Conservation (phyloP, 1,140 invertebrate species). For the Zaprionus capensis region DNA sequence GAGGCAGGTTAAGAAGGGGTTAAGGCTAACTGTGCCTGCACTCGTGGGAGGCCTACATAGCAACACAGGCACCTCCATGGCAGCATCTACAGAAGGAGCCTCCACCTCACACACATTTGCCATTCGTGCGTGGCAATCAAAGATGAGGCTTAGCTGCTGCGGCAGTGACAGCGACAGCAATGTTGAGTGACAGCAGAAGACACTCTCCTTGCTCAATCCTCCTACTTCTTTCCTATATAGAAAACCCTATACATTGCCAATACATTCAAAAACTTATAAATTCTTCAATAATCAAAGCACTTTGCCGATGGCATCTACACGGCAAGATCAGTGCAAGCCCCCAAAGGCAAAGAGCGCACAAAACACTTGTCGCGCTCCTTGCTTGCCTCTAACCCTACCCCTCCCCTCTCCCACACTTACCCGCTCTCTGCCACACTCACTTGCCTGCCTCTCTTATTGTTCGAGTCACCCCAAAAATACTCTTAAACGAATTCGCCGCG, state of each 20-base stretch:
- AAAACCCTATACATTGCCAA: neutral
- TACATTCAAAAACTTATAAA: neutral
- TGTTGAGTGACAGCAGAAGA: constrained; percentile 2
- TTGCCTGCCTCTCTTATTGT: constrained; percentile 13
- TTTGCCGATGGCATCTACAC: neutral
- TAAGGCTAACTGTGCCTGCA: too few relatives aligned
- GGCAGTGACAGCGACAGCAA: neutral
- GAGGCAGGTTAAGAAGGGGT: neutral
- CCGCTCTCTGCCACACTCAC: neutral
- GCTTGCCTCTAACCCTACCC: too few relatives aligned
- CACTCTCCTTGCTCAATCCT: too few relatives aligned
- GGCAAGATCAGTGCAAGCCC: neutral
- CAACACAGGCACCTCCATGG: too few relatives aligned
- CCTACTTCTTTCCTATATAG: too few relatives aligned
- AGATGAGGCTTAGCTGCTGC: constrained; percentile 1
- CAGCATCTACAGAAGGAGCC: too few relatives aligned
- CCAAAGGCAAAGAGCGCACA: neutral
- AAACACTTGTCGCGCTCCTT: constrained; percentile 1
- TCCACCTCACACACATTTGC: neutral
- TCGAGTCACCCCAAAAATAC: neutral
- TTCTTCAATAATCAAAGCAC: too few relatives aligned
- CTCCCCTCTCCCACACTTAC: neutral
- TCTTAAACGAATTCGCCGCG: constrained; percentile 61
- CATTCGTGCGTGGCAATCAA: constrained; percentile 20
- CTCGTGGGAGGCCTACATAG: too few relatives aligned